These are phyloP conservation scores for Crotophaga sulcirostris DNA, from an alignment of 2,113 vertebrate genomes.

Conservation along the genomic window DNA sequence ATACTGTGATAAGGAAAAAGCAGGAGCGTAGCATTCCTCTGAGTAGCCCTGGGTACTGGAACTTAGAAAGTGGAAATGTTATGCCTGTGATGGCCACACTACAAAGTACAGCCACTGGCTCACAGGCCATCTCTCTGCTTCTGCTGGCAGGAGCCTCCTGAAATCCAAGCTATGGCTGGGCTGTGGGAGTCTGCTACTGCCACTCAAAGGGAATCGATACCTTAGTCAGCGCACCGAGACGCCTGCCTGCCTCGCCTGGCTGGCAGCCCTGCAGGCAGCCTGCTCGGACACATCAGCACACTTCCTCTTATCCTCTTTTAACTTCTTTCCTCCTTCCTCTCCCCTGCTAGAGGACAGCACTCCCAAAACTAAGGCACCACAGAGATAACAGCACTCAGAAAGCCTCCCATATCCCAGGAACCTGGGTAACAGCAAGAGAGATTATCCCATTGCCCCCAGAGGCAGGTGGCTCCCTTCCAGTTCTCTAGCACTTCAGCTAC, in stretches of 20 bases:
- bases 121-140: background rate
- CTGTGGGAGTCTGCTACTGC: constrained; percentile 47
- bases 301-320: background rate
- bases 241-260: background rate
- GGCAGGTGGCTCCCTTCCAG: background rate
- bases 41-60: background rate
- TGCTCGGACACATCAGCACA: background rate
- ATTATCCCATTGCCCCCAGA: background rate
- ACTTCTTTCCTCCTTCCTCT: background rate
- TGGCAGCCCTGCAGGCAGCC: constrained; percentile 8
- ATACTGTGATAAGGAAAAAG: background rate
- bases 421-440: background rate
- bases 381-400: background rate
- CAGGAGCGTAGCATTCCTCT: rapidly evolving
- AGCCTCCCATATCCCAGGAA: background rate
- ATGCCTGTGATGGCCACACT: background rate
- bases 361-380: background rate
- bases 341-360: background rate
- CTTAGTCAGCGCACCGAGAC: background rate
- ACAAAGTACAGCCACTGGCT: background rate
- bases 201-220: constrained; percentile 39
- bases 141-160: background rate
- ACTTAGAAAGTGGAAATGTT: background rate
- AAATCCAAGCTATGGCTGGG: constrained; percentile 27
- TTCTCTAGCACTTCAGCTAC: background rate